Conservation (phyloP, 2,797 vertebrate genomes). For the Nannoperca australis region DNA sequence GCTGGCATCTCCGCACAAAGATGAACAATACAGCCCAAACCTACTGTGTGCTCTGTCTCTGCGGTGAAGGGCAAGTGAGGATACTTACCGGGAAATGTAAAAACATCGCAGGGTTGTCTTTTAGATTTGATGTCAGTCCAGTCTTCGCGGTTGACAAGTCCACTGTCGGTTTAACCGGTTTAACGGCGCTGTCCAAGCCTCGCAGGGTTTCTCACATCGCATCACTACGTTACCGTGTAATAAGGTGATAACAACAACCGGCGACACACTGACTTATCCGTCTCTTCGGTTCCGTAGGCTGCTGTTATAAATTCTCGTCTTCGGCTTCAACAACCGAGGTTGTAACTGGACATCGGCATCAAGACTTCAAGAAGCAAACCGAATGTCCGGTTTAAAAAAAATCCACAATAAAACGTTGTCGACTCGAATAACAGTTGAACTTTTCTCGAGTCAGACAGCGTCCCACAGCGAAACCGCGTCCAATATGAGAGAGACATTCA, state of each 20-base stretch:
- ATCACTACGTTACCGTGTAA: slow-evolving; percentile 26
- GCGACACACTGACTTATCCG: slow-evolving; percentile 45
- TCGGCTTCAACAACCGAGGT: slow-evolving; percentile 77
- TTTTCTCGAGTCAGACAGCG: not conserved
- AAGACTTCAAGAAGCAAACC: not conserved
- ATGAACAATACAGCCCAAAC: not conserved
- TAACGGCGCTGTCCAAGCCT: slow-evolving; percentile 53
- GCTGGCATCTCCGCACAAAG: slow-evolving; percentile 26
- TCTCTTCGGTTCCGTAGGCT: slow-evolving; percentile 58
- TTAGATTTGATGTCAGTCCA: slow-evolving; percentile 57
- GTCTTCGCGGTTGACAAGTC: slow-evolving; percentile 60
- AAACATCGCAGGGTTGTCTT: slow-evolving; percentile 58
- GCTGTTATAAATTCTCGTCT: slow-evolving; percentile 77
- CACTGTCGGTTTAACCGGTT: slow-evolving; percentile 46
- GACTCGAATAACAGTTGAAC: accelerated
- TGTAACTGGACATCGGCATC: slow-evolving; percentile 62
- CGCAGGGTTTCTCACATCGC: slow-evolving; percentile 53
- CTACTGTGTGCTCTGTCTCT: not conserved
- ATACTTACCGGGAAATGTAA: slow-evolving; percentile 69
- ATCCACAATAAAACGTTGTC: slow-evolving; percentile 54
- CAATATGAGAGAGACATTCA: accelerated
- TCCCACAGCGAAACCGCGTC: accelerated
- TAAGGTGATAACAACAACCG: slow-evolving; percentile 31
- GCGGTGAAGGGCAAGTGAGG: not conserved
- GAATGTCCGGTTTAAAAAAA: slow-evolving; percentile 17